Conservation (phyloP, 2,888 invertebrate species). For the Cheilosia grossa region DNA sequence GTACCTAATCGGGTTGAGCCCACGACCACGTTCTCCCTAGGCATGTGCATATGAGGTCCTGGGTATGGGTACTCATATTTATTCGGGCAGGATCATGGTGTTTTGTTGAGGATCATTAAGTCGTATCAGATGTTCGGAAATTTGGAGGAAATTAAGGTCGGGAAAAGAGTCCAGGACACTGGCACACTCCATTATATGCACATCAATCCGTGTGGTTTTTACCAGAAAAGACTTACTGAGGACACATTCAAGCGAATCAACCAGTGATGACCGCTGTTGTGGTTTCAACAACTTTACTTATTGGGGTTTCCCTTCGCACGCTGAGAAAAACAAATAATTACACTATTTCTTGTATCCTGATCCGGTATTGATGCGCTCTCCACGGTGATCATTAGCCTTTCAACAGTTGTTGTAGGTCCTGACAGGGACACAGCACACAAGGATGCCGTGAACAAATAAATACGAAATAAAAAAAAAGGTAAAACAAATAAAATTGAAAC, state of each 20-base stretch:
- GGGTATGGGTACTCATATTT: not conserved
- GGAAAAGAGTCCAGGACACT: conserved; percentile 19
- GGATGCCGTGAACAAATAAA: conserved; percentile 63
- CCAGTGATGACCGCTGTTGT: conserved; percentile 38
- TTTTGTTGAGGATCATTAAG: conserved; percentile 62
- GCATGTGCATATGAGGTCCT: not conserved
- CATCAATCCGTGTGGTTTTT: conserved; percentile 41
- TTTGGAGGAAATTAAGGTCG: conserved; percentile 26
- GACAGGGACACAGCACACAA: conserved; percentile 15
- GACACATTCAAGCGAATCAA: conserved; percentile 31
- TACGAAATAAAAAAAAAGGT: conserved; percentile 30
- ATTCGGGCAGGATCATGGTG: conserved; percentile 5
- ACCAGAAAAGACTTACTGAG: conserved; percentile 37
- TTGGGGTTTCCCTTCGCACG: conserved; percentile 49
- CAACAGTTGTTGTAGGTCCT: conserved; percentile 69
- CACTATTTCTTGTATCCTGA: conserved; percentile 34
- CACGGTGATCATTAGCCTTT: conserved; percentile 71
- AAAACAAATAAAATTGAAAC: conserved; percentile 46
- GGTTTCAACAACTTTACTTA: conserved; percentile 41
- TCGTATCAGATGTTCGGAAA: conserved; percentile 71
- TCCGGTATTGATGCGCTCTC: conserved; percentile 35
- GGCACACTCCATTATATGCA: conserved; percentile 27
- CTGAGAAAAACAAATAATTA: conserved; percentile 59
- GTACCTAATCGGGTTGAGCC: conserved; percentile 36
- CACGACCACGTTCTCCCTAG: conserved; percentile 16